These are phyloP conservation scores for Xiphophorus maculatus DNA, from an alignment of 2,113 vertebrate genomes.

Conservation along the genomic window DNA sequence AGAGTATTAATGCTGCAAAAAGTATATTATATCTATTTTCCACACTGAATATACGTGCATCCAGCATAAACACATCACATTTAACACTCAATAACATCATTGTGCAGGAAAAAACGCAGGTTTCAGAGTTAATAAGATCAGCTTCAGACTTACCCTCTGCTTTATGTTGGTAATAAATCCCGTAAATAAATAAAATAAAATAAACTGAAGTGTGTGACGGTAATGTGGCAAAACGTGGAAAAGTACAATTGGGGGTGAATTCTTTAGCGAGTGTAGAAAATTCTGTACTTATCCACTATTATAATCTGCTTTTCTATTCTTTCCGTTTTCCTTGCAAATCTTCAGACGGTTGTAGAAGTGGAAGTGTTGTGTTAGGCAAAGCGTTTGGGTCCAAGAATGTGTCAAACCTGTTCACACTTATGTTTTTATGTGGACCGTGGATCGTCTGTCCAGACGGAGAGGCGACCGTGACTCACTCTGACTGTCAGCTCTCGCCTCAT, in stretches of 20 bases:
- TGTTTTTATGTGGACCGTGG: conserved; percentile 51
- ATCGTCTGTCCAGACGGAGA: conserved; percentile 43
- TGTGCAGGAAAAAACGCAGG: not conserved
- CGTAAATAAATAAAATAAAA: not conserved
- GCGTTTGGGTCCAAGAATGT: conserved; percentile 42
- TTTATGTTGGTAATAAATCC: not conserved
- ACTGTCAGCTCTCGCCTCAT: conserved; percentile 48
- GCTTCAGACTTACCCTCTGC: not conserved
- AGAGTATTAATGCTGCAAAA: too few relatives aligned
- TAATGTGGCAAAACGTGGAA: not conserved
- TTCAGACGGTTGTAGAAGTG: conserved; percentile 18
- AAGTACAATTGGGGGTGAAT: not conserved
- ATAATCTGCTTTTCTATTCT: not conserved
- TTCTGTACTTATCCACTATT: too few relatives aligned
- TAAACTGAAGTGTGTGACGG: not conserved
- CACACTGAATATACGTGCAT: too few relatives aligned
- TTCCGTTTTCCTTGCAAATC: not conserved
- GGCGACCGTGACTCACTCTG: conserved; percentile 48
- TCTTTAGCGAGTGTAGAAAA: not conserved
- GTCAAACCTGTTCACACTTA: conserved; percentile 61
- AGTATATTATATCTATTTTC: too few relatives aligned
- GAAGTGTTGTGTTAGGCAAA: conserved; percentile 33
- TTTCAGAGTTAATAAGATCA: not conserved
- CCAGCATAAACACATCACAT: not conserved
- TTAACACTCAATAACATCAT: not conserved